Percentiles rank a stretch among this genome's conserved stretches.
Evolutionary conservation across 2,797 vertebrate genomes (phyloP).

Genomic region (Danio tinwini): DNA sequence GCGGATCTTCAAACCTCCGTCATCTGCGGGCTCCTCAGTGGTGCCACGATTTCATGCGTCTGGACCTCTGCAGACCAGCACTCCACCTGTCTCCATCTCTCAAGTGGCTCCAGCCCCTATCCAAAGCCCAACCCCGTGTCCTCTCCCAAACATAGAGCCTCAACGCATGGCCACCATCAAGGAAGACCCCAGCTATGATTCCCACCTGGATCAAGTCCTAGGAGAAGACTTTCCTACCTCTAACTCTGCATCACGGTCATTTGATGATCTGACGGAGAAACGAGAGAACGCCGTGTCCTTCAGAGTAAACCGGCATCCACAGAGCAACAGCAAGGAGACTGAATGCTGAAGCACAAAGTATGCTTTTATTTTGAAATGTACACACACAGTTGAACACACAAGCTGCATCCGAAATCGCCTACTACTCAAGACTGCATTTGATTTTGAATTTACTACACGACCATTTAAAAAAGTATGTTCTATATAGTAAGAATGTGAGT

Average conservation of each 20-base stretch:
- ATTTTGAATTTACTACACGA: too few relatives aligned
- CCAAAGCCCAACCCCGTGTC: background rate
- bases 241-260: slow-evolving; percentile 81
- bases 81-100: slow-evolving; percentile 58
- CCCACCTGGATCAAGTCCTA: slow-evolving; percentile 82
- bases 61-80: slow-evolving; percentile 68
- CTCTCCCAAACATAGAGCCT: slow-evolving; percentile 75
- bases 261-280: slow-evolving; percentile 89
- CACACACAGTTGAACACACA: background rate
- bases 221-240: slow-evolving; percentile 85
- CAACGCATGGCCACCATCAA: slow-evolving; percentile 92
- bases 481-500: too few relatives aligned
- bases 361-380: background rate
- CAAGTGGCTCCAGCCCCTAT: background rate
- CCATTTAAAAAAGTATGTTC: too few relatives aligned
- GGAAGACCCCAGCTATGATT: slow-evolving; percentile 90
- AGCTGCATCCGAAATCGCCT: too few relatives aligned
- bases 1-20: slow-evolving; percentile 85
- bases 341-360: slow-evolving; percentile 83
- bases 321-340: slow-evolving; percentile 90
- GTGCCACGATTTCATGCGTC: slow-evolving; percentile 59
- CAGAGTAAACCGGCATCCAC: slow-evolving; percentile 83
- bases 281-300: slow-evolving; percentile 76
- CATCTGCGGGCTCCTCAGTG: slow-evolving; percentile 34
- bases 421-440: too few relatives aligned